These are phyloP conservation scores for Bungarus multicinctus DNA, from an alignment of 2,113 vertebrate species.

Conservation along the genomic window DNA sequence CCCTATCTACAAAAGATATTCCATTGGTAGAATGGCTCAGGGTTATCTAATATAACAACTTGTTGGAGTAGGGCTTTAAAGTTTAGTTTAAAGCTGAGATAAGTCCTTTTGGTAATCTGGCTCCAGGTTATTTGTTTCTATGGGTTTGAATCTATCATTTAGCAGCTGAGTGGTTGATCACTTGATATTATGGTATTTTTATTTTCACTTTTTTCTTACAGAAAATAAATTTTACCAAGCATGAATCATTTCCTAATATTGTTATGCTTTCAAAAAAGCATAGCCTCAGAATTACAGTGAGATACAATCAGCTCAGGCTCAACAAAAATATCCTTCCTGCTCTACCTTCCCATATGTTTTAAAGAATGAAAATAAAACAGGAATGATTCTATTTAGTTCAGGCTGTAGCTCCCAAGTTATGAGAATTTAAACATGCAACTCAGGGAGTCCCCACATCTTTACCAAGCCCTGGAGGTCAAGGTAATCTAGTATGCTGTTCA, in stretches of 20 bases:
- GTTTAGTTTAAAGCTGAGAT: neutral
- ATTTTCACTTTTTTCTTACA: neutral
- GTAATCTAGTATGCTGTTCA: conserved; percentile 9
- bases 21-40: neutral
- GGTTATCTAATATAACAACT: neutral
- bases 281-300: neutral
- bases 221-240: neutral
- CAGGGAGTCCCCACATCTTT: neutral
- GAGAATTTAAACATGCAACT: neutral
- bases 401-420: neutral
- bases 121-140: neutral
- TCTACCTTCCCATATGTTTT: neutral
- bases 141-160: neutral
- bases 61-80: neutral
- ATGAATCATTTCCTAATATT: neutral
- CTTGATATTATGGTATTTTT: neutral
- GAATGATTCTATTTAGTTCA: neutral
- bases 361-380: neutral
- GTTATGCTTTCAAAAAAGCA: neutral
- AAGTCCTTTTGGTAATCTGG: neutral
- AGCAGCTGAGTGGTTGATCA: neutral
- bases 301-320: neutral
- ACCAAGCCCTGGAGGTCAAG: conserved; percentile 15
- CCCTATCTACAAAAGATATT: neutral
- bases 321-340: accelerated